phyloP scores from a whole-genome alignment of 2,797 vertebrate genomes.

The Sebastes vulpes region DNA sequence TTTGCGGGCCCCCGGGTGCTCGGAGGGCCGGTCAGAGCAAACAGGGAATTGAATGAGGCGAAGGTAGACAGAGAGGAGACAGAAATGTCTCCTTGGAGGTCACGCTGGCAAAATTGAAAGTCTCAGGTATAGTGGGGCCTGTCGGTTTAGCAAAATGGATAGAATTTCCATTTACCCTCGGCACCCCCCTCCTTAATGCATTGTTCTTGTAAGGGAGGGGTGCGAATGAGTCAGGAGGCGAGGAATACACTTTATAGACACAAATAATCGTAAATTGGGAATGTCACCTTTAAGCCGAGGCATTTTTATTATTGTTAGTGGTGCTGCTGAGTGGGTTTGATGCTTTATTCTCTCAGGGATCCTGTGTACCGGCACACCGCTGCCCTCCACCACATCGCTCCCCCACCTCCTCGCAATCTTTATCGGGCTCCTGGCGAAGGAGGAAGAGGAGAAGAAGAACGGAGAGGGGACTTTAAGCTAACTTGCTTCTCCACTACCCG shows the following conservation, averaged over 20 bases:
- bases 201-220: conserved; percentile 89
- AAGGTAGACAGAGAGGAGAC: conserved; percentile 79
- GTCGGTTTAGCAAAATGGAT: conserved; percentile 95
- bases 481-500: conserved; percentile 52
- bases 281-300: conserved; percentile 99
- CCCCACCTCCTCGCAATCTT: conserved; percentile 52
- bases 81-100: conserved; percentile 90
- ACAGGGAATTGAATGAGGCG: conserved; percentile 80
- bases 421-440: conserved; percentile 63
- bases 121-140: conserved; percentile 92
- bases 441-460: conserved; percentile 19
- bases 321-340: conserved; percentile 97
- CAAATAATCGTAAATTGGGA: conserved; percentile 99
- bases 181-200: conserved; percentile 90
- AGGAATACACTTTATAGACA: conserved; percentile 99
- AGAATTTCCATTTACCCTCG: conserved; percentile 96
- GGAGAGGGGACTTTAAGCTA: conserved; percentile 77
- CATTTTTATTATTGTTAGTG: conserved; percentile 99
- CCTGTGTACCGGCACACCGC: not conserved
- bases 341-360: conserved; percentile 95
- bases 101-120: conserved; percentile 89
- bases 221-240: conserved; percentile 93
- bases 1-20: conserved; percentile 57
- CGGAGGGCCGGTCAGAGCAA: conserved; percentile 52
- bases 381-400: not conserved